phyloP scores from a whole-genome alignment of 2,113 vertebrate genomes.

The Tricholaema leucomelas region DNA sequence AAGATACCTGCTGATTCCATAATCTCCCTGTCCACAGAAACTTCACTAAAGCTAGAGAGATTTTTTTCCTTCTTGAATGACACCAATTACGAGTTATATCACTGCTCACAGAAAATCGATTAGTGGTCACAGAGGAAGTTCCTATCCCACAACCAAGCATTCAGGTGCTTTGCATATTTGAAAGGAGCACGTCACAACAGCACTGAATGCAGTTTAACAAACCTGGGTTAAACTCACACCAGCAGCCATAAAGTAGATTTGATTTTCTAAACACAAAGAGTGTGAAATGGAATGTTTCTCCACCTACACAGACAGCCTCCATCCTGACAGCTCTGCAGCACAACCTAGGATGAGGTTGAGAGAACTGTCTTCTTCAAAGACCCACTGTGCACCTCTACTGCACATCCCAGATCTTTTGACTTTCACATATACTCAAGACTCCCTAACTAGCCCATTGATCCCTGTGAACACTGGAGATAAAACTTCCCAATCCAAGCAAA shows the following conservation, averaged over 20 bases:
- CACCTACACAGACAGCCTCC: neutral
- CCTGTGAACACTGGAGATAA: neutral
- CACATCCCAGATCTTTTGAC: neutral
- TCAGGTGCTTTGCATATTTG: neutral
- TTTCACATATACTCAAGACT: neutral
- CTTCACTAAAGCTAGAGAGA: neutral
- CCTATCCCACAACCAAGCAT: neutral
- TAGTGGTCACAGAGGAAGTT: neutral
- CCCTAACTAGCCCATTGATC: neutral
- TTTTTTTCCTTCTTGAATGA: neutral
- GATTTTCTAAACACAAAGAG: neutral
- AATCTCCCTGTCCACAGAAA: neutral
- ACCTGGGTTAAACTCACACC: neutral
- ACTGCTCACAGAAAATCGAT: neutral
- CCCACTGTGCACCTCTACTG: neutral
- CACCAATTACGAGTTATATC: neutral
- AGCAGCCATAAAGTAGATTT: neutral
- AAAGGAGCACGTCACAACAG: neutral
- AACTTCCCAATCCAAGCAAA: neutral
- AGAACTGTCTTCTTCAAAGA: neutral
- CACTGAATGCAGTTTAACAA: neutral
- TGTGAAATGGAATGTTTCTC: neutral
- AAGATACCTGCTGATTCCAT: neutral
- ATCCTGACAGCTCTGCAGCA: neutral
- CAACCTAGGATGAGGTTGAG: rapidly evolving